phyloP scores from a whole-genome alignment of 2,113 vertebrate species.

The Proterorhinus semilunaris region DNA sequence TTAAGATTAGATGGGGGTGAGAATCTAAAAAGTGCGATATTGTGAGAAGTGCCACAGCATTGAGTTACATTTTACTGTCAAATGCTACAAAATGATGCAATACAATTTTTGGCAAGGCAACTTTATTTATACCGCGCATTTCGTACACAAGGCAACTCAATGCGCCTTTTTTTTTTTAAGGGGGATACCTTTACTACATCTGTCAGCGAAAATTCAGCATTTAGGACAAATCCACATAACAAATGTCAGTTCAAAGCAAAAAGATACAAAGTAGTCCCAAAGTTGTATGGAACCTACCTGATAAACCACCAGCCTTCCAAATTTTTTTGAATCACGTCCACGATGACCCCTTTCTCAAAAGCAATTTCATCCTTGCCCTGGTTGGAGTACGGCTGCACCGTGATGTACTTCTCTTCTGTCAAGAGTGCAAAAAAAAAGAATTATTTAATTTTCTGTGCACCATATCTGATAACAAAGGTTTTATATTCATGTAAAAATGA shows the following conservation, averaged over 20 bases:
- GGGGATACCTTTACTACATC: no score
- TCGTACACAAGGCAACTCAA: no score
- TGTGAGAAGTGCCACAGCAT: no score
- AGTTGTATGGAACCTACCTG: conserved; percentile 76
- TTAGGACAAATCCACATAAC: no score
- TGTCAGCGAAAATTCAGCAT: no score
- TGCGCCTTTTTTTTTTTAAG: no score
- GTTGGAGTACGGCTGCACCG: conserved; percentile 89
- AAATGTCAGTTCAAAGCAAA: no score
- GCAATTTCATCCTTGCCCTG: conserved; percentile 94
- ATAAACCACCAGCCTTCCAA: conserved; percentile 99
- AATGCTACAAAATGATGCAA: no score
- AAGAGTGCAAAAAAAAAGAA: conserved; percentile 45
- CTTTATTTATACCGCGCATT: no score
- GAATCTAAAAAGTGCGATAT: no score
- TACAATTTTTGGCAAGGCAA: no score
- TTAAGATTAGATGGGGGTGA: not conserved
- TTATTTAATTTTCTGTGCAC: conserved; percentile 16
- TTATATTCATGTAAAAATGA: not conserved
- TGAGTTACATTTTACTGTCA: no score
- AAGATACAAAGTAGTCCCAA: not conserved
- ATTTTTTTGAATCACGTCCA: conserved; percentile 98
- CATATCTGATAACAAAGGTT: not conserved
- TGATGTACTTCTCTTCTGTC: conserved; percentile 92
- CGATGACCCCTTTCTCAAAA: conserved; percentile 92